Base-by-base conservation (phyloP, 2,888 invertebrate species). In the Zelleria hepariella region DNA sequence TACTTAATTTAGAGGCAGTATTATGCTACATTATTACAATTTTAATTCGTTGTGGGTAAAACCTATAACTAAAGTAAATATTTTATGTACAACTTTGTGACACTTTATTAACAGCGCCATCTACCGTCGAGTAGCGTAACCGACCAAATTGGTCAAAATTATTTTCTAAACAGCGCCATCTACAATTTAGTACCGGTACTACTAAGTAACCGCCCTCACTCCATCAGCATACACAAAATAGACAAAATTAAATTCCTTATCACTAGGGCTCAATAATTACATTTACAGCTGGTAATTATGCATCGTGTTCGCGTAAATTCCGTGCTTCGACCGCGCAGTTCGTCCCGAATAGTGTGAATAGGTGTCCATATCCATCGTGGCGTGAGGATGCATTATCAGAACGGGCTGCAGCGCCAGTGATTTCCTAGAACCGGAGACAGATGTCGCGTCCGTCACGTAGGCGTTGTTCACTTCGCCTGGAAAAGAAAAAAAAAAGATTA, bases 381-480 rank as follows among this genome's bases (percentile, higher is more conserved):
- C 81, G 70, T 89, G 90, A 0, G 93, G 92, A 48, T 94, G 94
- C 89, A 95, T 93, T 69, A 97, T 84, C 57, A 97, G 86, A 7
- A 97, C 96, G 1, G 97, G 96, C 80, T 96, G 95, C 8, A 97
- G 84, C 58, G 96, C 96, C 6, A 96, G 87, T 0, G 96, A 96
- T 78, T 96, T 96, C 59, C 96, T 90, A 0, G 96, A 96, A 0
- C 94, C 94, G 8, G 95, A 94, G 58, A 96, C 92, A 65, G 96
- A 96, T 65, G 94, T 94, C 25, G 93, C 94, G 77, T 97, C 97
- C 15, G 94, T 95, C 62, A 96, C 92, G 79, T 95, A 96, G 6
- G 94, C 96, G 69, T 94, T 93, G 86, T 96, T 96, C 66, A 96
- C 94, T 89, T 96, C 96, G 64, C 96, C 96, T 96, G 84, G 60